A percentile compares a stretch with the other conserved stretches of the same genome.
These are phyloP conservation scores for Phortica magna DNA, from an alignment of 2,888 invertebrate species.

Conservation along the genomic window DNA sequence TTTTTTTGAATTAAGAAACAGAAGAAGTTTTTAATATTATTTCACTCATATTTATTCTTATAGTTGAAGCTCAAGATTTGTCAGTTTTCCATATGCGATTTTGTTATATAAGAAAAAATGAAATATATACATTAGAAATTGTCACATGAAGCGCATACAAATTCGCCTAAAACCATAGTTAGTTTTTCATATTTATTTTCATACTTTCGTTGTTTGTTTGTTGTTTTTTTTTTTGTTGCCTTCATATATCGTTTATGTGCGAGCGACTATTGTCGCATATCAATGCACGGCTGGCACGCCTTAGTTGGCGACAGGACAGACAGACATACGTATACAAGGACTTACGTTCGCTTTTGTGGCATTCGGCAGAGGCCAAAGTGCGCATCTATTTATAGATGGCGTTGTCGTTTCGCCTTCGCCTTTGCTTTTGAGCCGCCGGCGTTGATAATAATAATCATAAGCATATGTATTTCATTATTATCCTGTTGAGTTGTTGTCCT, in stretches of 20 bases:
- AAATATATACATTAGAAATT: no score
- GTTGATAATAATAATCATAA: conserved; percentile 26
- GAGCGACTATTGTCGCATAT: conserved; percentile 28
- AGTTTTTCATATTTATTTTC: not conserved
- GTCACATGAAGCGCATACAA: no score
- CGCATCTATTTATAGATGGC: not conserved
- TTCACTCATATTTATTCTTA: no score
- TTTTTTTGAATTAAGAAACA: no score
- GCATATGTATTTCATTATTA: conserved; percentile 17
- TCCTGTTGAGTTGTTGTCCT: conserved; percentile 9
- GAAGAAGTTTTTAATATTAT: no score
- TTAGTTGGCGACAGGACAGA: not conserved
- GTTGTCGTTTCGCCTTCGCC: not conserved
- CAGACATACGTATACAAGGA: conserved; percentile 44
- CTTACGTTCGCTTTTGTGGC: conserved; percentile 44
- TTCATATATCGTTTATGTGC: not conserved
- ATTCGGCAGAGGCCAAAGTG: not conserved
- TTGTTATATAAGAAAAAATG: no score
- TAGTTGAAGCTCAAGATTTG: no score
- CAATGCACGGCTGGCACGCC: conserved; percentile 18
- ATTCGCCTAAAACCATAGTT: no score
- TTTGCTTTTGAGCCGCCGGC: not conserved
- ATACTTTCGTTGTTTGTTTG: not conserved
- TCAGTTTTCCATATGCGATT: no score
- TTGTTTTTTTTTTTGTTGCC: not conserved